phyloP scores from a whole-genome alignment of 2,113 vertebrate species.

The Sclerurus mexicanus region DNA sequence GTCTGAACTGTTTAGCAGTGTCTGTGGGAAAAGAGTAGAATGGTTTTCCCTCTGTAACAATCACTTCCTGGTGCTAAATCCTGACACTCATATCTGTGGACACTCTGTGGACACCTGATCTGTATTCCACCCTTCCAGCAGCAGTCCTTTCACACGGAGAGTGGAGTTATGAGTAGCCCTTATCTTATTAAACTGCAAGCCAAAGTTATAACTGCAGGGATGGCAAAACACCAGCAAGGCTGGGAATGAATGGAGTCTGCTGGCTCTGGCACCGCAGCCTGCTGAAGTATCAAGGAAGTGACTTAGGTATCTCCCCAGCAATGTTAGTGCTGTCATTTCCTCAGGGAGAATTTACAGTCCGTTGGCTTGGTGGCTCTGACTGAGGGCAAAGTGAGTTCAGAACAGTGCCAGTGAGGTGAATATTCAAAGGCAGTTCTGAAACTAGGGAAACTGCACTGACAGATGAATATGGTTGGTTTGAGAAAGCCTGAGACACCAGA shows the following conservation, averaged over 20 bases:
- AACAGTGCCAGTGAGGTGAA: background rate
- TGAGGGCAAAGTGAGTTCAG: background rate
- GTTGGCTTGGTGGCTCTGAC: background rate
- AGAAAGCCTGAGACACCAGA: background rate
- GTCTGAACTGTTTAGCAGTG: background rate
- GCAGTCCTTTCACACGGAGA: background rate
- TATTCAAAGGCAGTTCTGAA: background rate
- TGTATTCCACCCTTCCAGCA: background rate
- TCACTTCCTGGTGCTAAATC: background rate
- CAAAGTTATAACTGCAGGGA: background rate
- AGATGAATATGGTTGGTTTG: background rate
- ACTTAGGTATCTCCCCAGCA: background rate
- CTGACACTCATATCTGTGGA: background rate
- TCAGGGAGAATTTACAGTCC: background rate
- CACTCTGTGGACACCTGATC: background rate
- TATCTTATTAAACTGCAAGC: background rate
- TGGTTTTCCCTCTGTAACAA: background rate
- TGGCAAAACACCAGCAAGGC: background rate
- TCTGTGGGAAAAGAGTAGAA: background rate
- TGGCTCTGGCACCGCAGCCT: background rate
- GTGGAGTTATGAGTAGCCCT: background rate
- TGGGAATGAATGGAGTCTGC: background rate
- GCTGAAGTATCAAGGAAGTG: background rate
- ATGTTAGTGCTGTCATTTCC: background rate
- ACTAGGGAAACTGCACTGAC: background rate